phyloP scores from a whole-genome alignment of 2,113 vertebrate genomes.

The Psilopogon haemacephalus region DNA sequence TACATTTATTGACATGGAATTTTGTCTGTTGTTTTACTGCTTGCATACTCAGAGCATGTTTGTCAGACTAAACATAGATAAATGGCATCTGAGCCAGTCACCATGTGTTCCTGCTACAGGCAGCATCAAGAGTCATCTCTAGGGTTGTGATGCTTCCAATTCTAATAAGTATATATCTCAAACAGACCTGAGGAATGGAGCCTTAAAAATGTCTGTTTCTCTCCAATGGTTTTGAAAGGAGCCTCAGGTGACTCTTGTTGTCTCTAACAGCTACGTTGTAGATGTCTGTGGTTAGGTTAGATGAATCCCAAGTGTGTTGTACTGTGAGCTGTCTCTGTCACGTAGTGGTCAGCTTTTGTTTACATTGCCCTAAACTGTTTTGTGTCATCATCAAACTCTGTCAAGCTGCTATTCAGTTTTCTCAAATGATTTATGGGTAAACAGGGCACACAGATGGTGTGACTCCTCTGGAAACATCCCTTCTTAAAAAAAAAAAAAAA shows the following conservation, averaged over 20 bases:
- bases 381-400: background rate
- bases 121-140: background rate
- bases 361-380: background rate
- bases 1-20: slow-evolving; percentile 11
- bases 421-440: background rate
- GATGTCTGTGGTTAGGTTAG: background rate
- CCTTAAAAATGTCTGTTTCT: background rate
- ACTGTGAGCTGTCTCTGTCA: background rate
- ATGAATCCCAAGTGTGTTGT: background rate
- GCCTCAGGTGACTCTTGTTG: background rate
- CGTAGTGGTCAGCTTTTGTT: background rate
- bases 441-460: background rate
- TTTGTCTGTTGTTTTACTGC: slow-evolving; percentile 15
- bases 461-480: background rate
- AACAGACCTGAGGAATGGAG: background rate
- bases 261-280: background rate
- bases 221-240: background rate
- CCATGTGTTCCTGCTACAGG: background rate
- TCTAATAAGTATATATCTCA: background rate
- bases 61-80: background rate
- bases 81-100: background rate
- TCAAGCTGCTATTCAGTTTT: background rate
- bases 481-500: background rate
- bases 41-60: background rate
- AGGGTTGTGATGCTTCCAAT: background rate